Conservation (phyloP, 2,797 vertebrate genomes). For the Pelochelys cantorii region DNA sequence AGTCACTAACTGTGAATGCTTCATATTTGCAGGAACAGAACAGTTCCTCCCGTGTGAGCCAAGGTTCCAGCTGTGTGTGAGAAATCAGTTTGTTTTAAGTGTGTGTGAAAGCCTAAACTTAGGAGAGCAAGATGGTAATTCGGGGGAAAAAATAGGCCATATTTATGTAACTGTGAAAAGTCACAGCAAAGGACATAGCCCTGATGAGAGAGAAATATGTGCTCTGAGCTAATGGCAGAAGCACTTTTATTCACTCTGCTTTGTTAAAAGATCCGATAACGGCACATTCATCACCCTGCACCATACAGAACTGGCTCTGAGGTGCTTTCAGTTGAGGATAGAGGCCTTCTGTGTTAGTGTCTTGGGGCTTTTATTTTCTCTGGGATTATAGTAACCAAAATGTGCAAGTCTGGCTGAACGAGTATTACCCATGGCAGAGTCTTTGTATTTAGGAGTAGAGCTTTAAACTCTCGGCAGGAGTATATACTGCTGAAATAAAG, state of each 20-base stretch:
- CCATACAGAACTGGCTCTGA: not conserved
- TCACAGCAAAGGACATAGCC: slow-evolving; percentile 43
- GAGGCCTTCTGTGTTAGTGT: slow-evolving; percentile 41
- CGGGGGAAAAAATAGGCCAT: slow-evolving; percentile 59
- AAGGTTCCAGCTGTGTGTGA: slow-evolving; percentile 52
- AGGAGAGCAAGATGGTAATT: slow-evolving; percentile 61
- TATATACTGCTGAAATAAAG: slow-evolving; percentile 16
- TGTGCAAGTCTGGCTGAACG: not conserved
- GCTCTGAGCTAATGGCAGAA: slow-evolving; percentile 7
- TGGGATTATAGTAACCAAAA: not conserved
- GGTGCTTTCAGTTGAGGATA: slow-evolving; percentile 16
- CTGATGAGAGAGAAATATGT: slow-evolving; percentile 18
- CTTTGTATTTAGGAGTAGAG: not conserved
- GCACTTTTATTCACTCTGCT: not conserved
- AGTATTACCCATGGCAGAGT: slow-evolving; percentile 34
- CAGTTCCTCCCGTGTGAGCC: not conserved
- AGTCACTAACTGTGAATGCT: not conserved
- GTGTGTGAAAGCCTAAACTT: slow-evolving; percentile 54
- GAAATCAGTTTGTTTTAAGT: slow-evolving; percentile 41
- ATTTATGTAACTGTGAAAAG: slow-evolving; percentile 70
- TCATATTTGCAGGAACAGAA: not conserved
- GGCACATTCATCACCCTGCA: not conserved
- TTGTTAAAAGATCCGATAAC: slow-evolving; percentile 49
- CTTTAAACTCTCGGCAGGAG: slow-evolving; percentile 21
- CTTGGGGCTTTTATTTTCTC: not conserved